Percentiles rank a stretch among this genome's conserved stretches.
Conservation (phyloP, 92 coral and sea anemone genomes). For the Meandrina meandrites region DNA sequence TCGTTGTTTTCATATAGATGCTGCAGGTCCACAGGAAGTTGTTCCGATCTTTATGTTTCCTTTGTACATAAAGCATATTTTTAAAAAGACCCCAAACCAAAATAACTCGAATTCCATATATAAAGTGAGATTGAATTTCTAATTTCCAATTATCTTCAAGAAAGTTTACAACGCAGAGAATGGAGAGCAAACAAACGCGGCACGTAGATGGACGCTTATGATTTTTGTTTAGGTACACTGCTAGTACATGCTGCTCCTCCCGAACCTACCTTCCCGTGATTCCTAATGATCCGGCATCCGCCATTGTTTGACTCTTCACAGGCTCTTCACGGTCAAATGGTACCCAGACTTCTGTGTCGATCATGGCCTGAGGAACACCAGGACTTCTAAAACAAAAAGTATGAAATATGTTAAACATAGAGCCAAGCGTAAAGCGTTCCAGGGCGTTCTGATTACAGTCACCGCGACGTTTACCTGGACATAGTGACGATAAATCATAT, state of each 20-base stretch:
- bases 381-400: slow-evolving; percentile 17
- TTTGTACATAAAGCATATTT: too few relatives aligned
- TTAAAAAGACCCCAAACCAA: too few relatives aligned
- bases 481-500: not conserved
- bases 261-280: slow-evolving; percentile 66
- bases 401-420: not conserved
- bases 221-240: not conserved
- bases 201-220: too few relatives aligned
- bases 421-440: not conserved
- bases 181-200: not conserved
- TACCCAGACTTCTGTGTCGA: slow-evolving; percentile 76
- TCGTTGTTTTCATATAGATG: too few relatives aligned
- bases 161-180: too few relatives aligned
- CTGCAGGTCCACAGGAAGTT: too few relatives aligned
- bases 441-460: not conserved
- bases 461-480: too few relatives aligned
- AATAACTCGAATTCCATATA: too few relatives aligned
- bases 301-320: slow-evolving; percentile 12
- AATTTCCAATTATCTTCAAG: too few relatives aligned
- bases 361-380: slow-evolving; percentile 57
- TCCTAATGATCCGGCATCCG: slow-evolving; percentile 66
- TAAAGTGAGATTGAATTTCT: too few relatives aligned
- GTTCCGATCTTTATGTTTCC: too few relatives aligned
- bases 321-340: slow-evolving; percentile 47
- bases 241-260: not conserved